These are phyloP conservation scores for Eulemur mongoz DNA, from an alignment of 2,797 vertebrate genomes.

Conservation along the genomic window DNA sequence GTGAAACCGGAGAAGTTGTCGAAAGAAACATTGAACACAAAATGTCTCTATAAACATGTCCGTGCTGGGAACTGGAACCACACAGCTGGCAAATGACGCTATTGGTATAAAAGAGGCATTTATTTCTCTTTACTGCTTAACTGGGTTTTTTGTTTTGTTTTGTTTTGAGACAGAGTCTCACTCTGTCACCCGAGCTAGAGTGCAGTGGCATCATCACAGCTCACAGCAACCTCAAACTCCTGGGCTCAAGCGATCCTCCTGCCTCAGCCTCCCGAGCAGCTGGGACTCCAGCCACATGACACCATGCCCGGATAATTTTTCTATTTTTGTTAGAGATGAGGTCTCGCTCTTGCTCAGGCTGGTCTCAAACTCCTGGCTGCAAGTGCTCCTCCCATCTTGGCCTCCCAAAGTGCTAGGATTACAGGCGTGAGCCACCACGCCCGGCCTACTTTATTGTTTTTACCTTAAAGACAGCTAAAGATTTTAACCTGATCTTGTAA, in stretches of 20 bases:
- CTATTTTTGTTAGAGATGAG: not conserved
- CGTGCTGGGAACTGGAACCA: not conserved
- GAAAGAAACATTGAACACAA: not conserved
- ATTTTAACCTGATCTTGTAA: not conserved
- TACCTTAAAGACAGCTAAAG: not conserved
- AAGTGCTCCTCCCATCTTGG: not conserved
- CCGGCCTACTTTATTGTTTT: not conserved
- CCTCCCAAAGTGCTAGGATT: not conserved
- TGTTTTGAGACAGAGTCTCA: too few relatives aligned
- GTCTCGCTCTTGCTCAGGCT: not conserved
- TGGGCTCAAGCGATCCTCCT: not conserved
- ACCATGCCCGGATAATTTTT: not conserved
- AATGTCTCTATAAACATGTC: not conserved
- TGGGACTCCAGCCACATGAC: not conserved
- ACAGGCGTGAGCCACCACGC: not conserved
- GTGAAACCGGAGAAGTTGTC: not conserved
- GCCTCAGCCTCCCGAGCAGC: not conserved
- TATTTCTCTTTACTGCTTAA: not conserved
- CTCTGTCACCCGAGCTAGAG: not conserved
- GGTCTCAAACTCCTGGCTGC: not conserved
- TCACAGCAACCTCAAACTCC: not conserved
- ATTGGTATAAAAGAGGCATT: too few relatives aligned
- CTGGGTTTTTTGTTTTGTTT: too few relatives aligned
- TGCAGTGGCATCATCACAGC: not conserved
- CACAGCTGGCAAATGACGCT: fast-evolving